A percentile compares a stretch with the other conserved stretches of the same genome.
Conservation (phyloP, 2,797 vertebrate genomes). For the Pogonophryne albipinna region DNA sequence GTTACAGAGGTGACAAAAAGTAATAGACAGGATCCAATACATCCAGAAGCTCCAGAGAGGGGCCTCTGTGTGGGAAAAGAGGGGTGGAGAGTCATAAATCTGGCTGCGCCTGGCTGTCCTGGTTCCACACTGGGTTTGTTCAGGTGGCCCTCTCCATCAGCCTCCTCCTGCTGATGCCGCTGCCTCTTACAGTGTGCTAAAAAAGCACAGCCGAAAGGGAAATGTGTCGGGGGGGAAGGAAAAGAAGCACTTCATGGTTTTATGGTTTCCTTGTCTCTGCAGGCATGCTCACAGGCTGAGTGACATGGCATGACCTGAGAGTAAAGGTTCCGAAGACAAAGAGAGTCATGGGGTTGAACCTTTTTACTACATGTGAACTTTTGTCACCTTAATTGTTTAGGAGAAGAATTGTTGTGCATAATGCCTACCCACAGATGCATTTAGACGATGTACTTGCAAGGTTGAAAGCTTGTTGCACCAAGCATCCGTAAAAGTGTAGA, state of each 20-base stretch:
- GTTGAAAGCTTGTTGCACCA: no score
- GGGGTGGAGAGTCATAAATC: slow-evolving; percentile 80
- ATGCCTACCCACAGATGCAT: neutral
- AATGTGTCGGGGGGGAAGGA: slow-evolving; percentile 62
- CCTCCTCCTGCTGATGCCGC: slow-evolving; percentile 39
- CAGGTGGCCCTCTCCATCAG: slow-evolving; percentile 84
- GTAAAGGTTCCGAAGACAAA: slow-evolving; percentile 48
- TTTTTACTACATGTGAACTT: slow-evolving; percentile 36
- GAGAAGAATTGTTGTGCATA: slow-evolving; percentile 1
- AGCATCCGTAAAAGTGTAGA: no score
- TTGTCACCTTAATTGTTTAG: slow-evolving; percentile 43
- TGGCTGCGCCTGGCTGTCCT: slow-evolving; percentile 58
- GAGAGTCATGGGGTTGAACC: slow-evolving; percentile 64
- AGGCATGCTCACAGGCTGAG: slow-evolving; percentile 58
- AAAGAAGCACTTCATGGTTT: slow-evolving; percentile 70
- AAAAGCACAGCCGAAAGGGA: slow-evolving; percentile 60
- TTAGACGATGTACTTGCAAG: neutral
- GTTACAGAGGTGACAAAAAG: slow-evolving; percentile 67
- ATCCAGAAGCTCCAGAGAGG: slow-evolving; percentile 69
- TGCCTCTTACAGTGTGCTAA: slow-evolving; percentile 54
- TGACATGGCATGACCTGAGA: slow-evolving; percentile 61
- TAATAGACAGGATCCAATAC: slow-evolving; percentile 63
- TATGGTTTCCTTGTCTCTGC: slow-evolving; percentile 75
- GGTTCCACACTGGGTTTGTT: slow-evolving; percentile 81
- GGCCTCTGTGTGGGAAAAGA: slow-evolving; percentile 75